Evolutionary conservation across 2,797 vertebrate genomes (phyloP), one percentile per base, ranked within the genome.

Genomic region (Chaunax sp.): DNA sequence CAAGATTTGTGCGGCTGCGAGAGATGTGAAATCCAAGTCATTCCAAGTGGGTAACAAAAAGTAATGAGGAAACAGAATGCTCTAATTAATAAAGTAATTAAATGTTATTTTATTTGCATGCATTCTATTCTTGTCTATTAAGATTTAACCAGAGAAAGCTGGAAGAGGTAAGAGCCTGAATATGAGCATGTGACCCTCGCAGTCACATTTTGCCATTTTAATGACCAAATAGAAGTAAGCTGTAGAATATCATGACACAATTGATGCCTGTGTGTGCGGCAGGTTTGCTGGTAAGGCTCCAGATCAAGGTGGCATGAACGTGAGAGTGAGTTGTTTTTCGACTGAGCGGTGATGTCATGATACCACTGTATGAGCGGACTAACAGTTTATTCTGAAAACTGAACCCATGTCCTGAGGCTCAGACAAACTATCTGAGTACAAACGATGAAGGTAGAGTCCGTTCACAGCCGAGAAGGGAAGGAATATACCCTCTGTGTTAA

Each of bases 381-480:
- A 66, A 68, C 62, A 69, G 80, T 86, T 87, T 86, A 74, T 85
- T 86, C 82, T 85, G 89, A 81, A 91, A 91, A 63, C 75, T 60
- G 86, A 91, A 72, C 81, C 78, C 2, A 6, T 83, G 80, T 90
- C 91, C 90, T 19, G 77, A 81, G 91, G 90, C 89, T 79, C 76
- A 73, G 77, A 37, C 73, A 82, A 82, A 86, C 75, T 75, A 84
- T 83, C 77, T 10, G 62, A 76, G 61, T 13, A 67, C 54, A 81
- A 82, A 81, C 20, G 26, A 61, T n/a, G 40, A 64, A 54, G 72
- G 61, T 1, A 68, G 59, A 77, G 55, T 46, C 67, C 77, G 50
- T 25, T 75, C 45, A 15, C 60, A 50, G 55, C 35, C 16, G 12
- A 4, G 16, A 20, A 46, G 60, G 49, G 58, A 49, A 56, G 49